A percentile compares a stretch with the other conserved stretches of the same genome.
Conservation (phyloP, 2,113 vertebrate species). For the Oreamnos americanus region DNA sequence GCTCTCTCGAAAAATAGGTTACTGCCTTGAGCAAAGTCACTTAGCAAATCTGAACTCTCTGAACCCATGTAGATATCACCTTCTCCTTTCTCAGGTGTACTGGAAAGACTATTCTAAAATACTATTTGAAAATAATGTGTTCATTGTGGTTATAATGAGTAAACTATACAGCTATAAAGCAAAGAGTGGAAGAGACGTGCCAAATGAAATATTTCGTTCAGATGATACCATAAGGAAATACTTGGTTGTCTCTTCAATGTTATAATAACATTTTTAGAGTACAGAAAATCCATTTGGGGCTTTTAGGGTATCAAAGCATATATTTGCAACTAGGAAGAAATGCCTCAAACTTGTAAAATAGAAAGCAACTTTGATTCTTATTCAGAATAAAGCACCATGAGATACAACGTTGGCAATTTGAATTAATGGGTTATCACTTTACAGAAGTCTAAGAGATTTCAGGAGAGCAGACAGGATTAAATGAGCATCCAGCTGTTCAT, state of each 20-base stretch:
- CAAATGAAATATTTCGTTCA: neutral
- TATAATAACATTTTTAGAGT: neutral
- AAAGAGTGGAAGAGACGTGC: neutral
- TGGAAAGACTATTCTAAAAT: neutral
- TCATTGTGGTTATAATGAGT: neutral
- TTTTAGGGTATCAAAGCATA: neutral
- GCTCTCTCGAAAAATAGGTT: neutral
- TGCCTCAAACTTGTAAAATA: neutral
- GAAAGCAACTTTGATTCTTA: constrained; percentile 5
- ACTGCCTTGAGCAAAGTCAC: neutral
- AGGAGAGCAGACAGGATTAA: neutral
- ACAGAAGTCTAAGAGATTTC: neutral
- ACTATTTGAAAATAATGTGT: neutral
- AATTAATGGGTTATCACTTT: neutral
- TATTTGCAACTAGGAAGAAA: neutral
- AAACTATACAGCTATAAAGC: neutral
- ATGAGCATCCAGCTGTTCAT: constrained; percentile 2
- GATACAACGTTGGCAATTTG: neutral
- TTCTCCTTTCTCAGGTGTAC: neutral
- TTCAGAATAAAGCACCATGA: neutral
- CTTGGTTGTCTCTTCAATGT: neutral
- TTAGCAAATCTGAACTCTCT: neutral
- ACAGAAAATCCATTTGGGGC: neutral
- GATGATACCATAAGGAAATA: neutral
- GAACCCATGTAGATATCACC: neutral